These are phyloP conservation scores for Microcebus jonahi DNA, from an alignment of 2,113 vertebrate genomes.

Conservation along the genomic window DNA sequence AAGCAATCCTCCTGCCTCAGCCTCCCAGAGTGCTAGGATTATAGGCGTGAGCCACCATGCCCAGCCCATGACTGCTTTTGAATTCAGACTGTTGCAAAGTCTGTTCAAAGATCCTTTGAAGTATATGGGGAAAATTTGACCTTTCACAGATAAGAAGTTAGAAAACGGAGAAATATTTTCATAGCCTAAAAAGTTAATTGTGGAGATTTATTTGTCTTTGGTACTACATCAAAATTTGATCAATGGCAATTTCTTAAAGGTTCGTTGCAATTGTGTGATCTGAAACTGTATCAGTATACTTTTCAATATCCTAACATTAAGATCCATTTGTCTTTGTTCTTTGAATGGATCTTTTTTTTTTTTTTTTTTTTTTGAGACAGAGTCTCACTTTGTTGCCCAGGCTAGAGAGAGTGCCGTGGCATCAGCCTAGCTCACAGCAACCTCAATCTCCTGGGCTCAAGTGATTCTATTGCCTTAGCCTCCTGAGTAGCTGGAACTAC, in stretches of 20 bases:
- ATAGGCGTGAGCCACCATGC: too few relatives aligned
- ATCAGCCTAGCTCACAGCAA: too few relatives aligned
- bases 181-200: conserved; percentile 7
- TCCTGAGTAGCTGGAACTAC: too few relatives aligned
- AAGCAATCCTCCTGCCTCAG: too few relatives aligned
- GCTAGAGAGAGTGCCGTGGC: too few relatives aligned
- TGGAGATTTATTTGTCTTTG: neutral
- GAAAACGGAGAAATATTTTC: neutral
- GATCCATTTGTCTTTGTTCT: conserved; percentile 23
- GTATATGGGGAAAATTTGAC: neutral
- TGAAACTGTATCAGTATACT: conserved; percentile 39
- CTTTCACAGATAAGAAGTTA: neutral
- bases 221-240: neutral
- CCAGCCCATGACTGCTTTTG: neutral
- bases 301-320: neutral
- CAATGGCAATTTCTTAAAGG: conserved; percentile 34
- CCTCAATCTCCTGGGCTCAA: too few relatives aligned
- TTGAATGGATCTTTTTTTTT: neutral
- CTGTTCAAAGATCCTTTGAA: neutral
- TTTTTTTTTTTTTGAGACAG: too few relatives aligned
- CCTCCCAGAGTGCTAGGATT: too few relatives aligned
- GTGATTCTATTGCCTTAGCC: too few relatives aligned
- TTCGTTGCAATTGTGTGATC: neutral
- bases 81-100: neutral
- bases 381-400: too few relatives aligned